Percentiles rank a stretch among this genome's conserved stretches.
Evolutionary conservation across 1,140 invertebrate genomes (phyloP).

Genomic region (Bombus picipes): DNA sequence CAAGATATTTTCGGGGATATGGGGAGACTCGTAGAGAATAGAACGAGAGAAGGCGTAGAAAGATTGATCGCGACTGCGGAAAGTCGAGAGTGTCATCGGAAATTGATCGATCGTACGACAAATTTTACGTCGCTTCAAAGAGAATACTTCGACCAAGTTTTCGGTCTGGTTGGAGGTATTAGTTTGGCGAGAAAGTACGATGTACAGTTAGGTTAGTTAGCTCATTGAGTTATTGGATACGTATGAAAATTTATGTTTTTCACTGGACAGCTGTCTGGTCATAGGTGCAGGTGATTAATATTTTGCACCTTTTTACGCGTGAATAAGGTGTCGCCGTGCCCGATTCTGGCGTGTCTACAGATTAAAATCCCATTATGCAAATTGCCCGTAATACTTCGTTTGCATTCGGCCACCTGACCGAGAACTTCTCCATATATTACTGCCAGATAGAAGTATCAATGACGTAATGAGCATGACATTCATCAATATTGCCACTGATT

Average conservation of each 20-base stretch:
- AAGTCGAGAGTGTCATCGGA: neutral
- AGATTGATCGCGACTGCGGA: neutral
- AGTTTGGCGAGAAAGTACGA: neutral
- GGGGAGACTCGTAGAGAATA: too few species aligned
- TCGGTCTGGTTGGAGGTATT: neutral
- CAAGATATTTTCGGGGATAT: neutral
- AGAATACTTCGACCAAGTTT: neutral
- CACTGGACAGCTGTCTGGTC: neutral
- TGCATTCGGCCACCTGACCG: neutral
- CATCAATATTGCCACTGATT: constrained; percentile 25
- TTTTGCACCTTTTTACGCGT: neutral
- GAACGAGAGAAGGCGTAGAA: neutral
- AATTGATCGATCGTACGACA: constrained; percentile 2
- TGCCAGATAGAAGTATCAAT: constrained; percentile 2
- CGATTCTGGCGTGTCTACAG: neutral
- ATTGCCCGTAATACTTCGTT: constrained; percentile 19
- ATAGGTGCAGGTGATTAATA: constrained; percentile 1
- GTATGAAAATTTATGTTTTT: constrained; percentile 7
- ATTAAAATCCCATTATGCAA: constrained; percentile 41
- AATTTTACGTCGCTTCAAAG: neutral
- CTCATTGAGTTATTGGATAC: neutral
- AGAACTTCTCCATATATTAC: constrained; percentile 14
- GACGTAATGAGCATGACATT: neutral
- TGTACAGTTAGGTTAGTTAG: neutral
- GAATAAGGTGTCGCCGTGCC: constrained; percentile 10